Conservation (phyloP, 1,140 invertebrate genomes). For the Andrena cerasifolii region DNA sequence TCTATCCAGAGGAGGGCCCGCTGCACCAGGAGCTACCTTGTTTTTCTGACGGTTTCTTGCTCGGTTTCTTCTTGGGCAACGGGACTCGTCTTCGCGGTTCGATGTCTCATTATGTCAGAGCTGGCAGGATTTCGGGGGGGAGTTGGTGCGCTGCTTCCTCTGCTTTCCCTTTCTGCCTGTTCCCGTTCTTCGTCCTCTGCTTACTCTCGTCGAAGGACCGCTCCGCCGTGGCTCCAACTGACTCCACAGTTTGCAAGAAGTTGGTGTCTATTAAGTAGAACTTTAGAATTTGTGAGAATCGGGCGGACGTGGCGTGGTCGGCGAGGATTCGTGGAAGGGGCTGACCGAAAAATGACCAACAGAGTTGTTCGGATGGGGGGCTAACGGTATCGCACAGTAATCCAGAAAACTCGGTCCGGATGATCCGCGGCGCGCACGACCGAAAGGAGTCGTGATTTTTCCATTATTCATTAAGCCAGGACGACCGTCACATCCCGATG, state of each 20-base stretch:
- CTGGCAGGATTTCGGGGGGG: conserved; percentile 53
- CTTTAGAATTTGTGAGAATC: no score
- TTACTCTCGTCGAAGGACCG: no score
- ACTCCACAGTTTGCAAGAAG: no score
- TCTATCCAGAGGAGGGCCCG: conserved; percentile 44
- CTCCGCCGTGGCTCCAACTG: no score
- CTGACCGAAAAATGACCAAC: neutral
- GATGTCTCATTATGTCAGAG: conserved; percentile 67
- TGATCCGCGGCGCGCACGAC: conserved; percentile 10
- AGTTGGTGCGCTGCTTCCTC: conserved; percentile 36
- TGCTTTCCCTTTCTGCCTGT: neutral
- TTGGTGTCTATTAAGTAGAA: no score
- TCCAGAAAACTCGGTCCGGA: conserved; percentile 55
- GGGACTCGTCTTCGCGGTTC: conserved; percentile 43
- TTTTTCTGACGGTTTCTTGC: conserved; percentile 53
- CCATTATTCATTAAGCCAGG: conserved; percentile 63
- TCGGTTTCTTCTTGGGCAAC: conserved; percentile 42
- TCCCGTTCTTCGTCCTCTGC: neutral
- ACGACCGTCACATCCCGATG: conserved; percentile 58
- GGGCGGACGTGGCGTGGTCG: neutral
- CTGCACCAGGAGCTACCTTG: conserved; percentile 5
- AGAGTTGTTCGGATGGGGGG: conserved; percentile 2
- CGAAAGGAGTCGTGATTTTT: conserved; percentile 57
- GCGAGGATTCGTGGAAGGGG: neutral
- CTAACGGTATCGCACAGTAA: conserved; percentile 49